phyloP scores from a whole-genome alignment of 2,113 vertebrate species.

The Tamias sibiricus region DNA sequence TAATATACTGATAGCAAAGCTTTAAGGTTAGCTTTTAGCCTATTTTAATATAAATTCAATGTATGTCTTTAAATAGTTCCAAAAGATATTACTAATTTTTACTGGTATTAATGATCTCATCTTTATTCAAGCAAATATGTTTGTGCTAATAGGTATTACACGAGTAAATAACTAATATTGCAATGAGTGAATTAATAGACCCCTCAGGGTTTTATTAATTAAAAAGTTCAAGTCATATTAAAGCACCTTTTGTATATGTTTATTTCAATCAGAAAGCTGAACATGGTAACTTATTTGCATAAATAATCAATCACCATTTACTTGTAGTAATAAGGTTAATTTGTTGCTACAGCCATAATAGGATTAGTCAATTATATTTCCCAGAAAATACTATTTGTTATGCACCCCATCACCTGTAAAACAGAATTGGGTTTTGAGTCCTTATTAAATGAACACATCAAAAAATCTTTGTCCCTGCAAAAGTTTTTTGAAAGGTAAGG shows the following conservation, averaged over 20 bases:
- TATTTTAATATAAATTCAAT: constrained; percentile 18
- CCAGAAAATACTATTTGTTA: constrained; percentile 73
- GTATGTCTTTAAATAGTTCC: constrained; percentile 52
- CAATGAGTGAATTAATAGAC: constrained; percentile 78
- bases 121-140: constrained; percentile 69
- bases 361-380: constrained; percentile 77
- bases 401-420: constrained; percentile 65
- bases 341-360: constrained; percentile 77
- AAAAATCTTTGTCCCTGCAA: constrained; percentile 71
- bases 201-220: constrained; percentile 83
- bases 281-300: constrained; percentile 75
- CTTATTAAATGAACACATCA: constrained; percentile 70
- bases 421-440: constrained; percentile 57
- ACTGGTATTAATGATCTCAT: constrained; percentile 54
- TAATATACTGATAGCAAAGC: neutral
- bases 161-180: constrained; percentile 76
- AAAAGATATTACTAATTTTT: constrained; percentile 56
- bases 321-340: constrained; percentile 80
- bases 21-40: constrained; percentile 17
- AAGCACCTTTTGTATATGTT: constrained; percentile 77
- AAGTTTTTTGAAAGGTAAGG: constrained; percentile 73
- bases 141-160: constrained; percentile 56
- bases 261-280: constrained; percentile 80
- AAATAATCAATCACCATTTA: constrained; percentile 83
- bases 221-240: constrained; percentile 79